These are phyloP conservation scores for Epiperipatus broadwayi DNA, from an alignment of 2,888 invertebrate genomes.

Conservation along the genomic window DNA sequence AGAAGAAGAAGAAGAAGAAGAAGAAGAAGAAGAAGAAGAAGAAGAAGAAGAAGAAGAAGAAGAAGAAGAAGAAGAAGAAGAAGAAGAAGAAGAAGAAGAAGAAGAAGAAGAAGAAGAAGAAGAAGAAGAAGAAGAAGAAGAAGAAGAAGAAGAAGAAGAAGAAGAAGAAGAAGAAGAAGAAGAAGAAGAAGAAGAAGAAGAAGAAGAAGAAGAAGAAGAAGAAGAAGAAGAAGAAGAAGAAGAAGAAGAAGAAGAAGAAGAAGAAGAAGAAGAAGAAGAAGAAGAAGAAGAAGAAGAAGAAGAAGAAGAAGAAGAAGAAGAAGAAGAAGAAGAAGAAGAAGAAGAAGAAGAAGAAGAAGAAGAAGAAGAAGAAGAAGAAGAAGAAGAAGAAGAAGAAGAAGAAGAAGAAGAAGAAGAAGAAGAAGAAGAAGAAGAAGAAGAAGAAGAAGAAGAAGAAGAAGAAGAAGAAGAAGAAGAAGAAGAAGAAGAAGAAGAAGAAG, in stretches of 20 bases:
- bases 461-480: background rate
- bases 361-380: background rate
- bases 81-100: background rate
- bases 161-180: background rate
- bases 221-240: background rate
- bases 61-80: background rate
- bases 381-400: background rate
- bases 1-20: background rate
- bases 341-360: background rate
- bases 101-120: conserved; percentile 1
- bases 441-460: background rate
- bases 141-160: background rate
- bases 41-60: background rate
- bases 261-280: conserved; percentile 4
- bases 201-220: background rate
- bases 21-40: background rate
- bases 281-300: conserved; percentile 7
- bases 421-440: background rate
- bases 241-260: background rate
- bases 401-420: background rate
- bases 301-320: conserved; percentile 9
- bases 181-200: background rate
- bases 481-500: background rate
- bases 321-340: conserved; percentile 1
- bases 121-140: background rate